Evolutionary conservation across 2,888 invertebrate species (phyloP), one percentile per base, ranked within the genome.

Genomic region (Pheosia gnoma): DNA sequence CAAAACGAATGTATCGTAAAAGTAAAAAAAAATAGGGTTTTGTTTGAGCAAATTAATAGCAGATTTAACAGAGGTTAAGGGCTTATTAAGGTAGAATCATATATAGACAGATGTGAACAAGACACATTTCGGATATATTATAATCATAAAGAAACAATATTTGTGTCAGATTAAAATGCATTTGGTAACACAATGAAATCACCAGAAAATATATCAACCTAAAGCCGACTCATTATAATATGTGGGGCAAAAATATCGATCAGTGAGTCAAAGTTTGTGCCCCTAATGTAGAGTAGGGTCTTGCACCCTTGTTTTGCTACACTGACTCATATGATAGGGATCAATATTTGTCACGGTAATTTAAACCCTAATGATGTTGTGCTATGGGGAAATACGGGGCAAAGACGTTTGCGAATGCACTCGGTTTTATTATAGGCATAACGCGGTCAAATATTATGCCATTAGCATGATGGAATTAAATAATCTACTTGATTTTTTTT

Each of bases 231-330:
- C 59, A 74, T 74, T 70, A 61, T 59, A 78, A 72, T 77, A 83
- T 82, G 79, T 80, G 73, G 83, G 79, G 77, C 78, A 84, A 80
- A 77, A 81, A 79, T 89, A 91, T 91, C 79, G 90, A 90, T 85
- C 79, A 82, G 62, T 82, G 84, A 83, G 80, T 81, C 82, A 84
- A 87, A 83, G 72, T 79, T 71, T 78, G 78, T 25, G 25, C 25
- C 84, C 85, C 84, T 75, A 77, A 78, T 79, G 66, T 78, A 79
- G 85, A 85, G 86, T 83, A 81, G 74, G 67, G 63, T 63, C 61
- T 75, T 78, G 77, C 82, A 82, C 86, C 87, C 87, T 72, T 77
- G 73, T 80, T 71, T 78, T 75, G 81, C 71, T 78, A 75, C 79
- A 84, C 81, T 87, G 88, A 89, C 79, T 88, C 87, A 88, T 79